Evolutionary conservation across 2,797 vertebrate genomes (phyloP), one percentile per base, ranked within the genome.

Genomic region (Dryobates pubescens): DNA sequence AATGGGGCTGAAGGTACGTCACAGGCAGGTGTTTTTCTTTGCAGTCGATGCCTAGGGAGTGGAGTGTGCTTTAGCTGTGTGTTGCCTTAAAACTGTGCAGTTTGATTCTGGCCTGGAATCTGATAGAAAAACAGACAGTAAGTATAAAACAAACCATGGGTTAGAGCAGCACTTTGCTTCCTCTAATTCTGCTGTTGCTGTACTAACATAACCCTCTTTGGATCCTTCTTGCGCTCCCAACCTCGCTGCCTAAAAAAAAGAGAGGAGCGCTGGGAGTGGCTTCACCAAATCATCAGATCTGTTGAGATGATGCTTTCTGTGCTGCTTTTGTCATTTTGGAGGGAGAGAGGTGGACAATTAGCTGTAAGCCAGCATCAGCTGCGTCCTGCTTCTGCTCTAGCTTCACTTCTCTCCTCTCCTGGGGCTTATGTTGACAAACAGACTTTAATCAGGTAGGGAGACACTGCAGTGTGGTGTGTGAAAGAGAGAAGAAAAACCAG

Each of bases 1-100:
- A 98, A 98, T 98, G 98, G 98, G 98, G 98, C 98, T 97, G 98
- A 99, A 98, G 98, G 98, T 98, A 98, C 98, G 98, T 99, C 97
- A 97, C 98, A 98, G 98, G 98, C 98, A 99, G 99, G 98, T 98
- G 98, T 98, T 98, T 97, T 98, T 98, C 98, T 98, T 98, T 98
- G 98, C 98, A 98, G 98, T 98, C 97, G 92, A 97, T 97, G 94
- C 95, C 92, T 97, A 98, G 98, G 98, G 97, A 97, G 97, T 96
- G 98, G 98, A 98, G 98, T 98, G 98, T 98, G 98, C 97, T 98
- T 97, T 97, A 98, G 97, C 96, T 98, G 97, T 97, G 96, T 97
- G 96, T 97, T 97, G 96, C 96, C 96, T 97, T 97, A 96, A 97
- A 95, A 96, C 96, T 97, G 92, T 97, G 93, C 97, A 97, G 96